Evolutionary conservation across 1,140 invertebrate genomes (phyloP), one percentile per base, ranked within the genome.

Genomic region (Lucilia cuprina): DNA sequence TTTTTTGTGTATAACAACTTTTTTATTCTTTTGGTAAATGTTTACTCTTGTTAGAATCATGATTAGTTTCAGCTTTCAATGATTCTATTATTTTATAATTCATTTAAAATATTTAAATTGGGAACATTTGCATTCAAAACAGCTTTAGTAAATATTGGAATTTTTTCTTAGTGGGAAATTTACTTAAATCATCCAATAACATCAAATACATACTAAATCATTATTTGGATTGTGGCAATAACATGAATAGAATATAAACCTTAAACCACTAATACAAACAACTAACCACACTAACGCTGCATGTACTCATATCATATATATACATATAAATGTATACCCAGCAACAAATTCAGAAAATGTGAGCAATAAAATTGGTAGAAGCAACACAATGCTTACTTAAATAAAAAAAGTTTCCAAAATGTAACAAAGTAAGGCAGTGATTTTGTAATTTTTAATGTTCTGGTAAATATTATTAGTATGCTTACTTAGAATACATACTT

Each of bases 181-280:
- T 80, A 80, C 77, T 80, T 80, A 80, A 80, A 80, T 80, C 77
- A 80, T 80, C 41, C 19, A 49, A 80, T 50, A 80, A 21, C 77
- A 80, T 80, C 77, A 80, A 80, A 80, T 80, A 80, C 77, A 80
- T 80, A 80, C 77, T 13, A 80, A 70, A 80, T 80, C 41, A 80
- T 80, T 80, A 80, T 80, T 80, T 80, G 19, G 47, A 49, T 80
- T 80, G 77, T 80, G 41, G 41, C 30, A 80, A 80, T 80, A 80
- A 80, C 47, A 49, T 49, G 77, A 80, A 80, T 80, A 41, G 47
- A 80, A 49, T 80, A n/a, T 12, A 80, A 50, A 80, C 77, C 34
- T 30, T 19, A 17, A 41, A 78, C 19, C n/a, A 55, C 50, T 55
- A 55, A 14, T 55, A 55, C 17, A 13, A 30, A 12, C 50, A 55